Evolutionary conservation across 2,113 vertebrate genomes (phyloP).

Genomic region (Malurus cyaneus): DNA sequence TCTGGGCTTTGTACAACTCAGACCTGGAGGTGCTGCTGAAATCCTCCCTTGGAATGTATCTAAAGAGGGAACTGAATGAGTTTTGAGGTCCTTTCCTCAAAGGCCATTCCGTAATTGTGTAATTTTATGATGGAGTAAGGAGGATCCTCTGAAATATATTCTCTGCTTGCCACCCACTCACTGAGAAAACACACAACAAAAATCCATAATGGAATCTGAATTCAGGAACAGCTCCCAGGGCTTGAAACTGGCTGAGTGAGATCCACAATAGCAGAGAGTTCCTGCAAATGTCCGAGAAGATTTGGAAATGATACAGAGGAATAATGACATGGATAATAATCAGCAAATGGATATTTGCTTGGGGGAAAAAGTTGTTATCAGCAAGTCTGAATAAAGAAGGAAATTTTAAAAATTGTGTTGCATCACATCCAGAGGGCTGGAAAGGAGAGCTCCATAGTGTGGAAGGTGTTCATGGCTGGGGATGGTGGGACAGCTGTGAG

Average conservation of each 20-base stretch:
- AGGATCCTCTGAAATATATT: accelerated
- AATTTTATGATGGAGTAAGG: not conserved
- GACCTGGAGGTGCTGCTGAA: not conserved
- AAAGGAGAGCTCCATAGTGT: not conserved
- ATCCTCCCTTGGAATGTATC: not conserved
- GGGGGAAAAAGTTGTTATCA: no score
- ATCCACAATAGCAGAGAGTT: not conserved
- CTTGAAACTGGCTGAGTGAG: not conserved
- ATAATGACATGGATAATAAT: not conserved
- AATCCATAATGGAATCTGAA: not conserved
- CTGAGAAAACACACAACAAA: not conserved
- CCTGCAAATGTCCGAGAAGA: not conserved
- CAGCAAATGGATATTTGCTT: no score
- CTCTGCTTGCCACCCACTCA: not conserved
- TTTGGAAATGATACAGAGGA: not conserved
- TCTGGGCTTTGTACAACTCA: not conserved
- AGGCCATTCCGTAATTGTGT: not conserved
- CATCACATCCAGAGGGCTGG: not conserved
- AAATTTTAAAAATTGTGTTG: not conserved
- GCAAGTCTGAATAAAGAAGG: no score
- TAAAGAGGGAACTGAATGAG: not conserved
- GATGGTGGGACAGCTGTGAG: not conserved
- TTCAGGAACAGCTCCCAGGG: not conserved
- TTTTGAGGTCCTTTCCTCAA: not conserved
- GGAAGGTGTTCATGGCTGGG: not conserved